Base-by-base conservation (phyloP, 2,113 vertebrate species). In the Megaptera novaeangliae region DNA sequence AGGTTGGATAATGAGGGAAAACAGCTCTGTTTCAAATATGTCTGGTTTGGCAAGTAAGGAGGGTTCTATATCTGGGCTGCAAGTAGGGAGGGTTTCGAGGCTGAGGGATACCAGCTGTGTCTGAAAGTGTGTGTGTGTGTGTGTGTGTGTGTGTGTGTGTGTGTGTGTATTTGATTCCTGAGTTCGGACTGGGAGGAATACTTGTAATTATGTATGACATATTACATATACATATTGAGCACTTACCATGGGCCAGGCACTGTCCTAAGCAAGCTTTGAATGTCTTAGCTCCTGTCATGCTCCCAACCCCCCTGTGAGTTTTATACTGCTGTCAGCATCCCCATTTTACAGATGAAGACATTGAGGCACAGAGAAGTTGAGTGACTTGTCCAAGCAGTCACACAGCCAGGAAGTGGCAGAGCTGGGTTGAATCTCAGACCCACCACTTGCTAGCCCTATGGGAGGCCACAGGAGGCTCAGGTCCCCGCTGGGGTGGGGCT, bases 21-120 rank as follows among this genome's bases (percentile, higher is more conserved):
- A 78, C 21, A 94, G 61, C 88, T 90, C 55, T 91, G 41, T 97
- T 96, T 95, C 93, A 96, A 64, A 92, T 75, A 88, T 77, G 63
- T 93, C 77, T 94, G 74, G 34, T 92, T 95, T 80, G 78, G 27
- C 17, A 52, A 95, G 36, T 57, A 95, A 61, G 59, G 44, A 88
- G 52, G 52, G 44, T 88, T 91, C 44, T 21, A 14, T 44, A n/a
- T 97, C 36, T 96, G 27, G 55, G 46, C 64, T 57, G 57, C 55
- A 88, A 91, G 52, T 78, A 52, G 36, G 81, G 52, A 93, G 72
- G 34, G 21, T 87, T 92, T 90, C 27, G 84, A 92, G 89, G 57
- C 69, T 96, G 63, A 82, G 29, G 15, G 49, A 75, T 90, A 87
- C 17, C 21, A 90, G 36, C 39, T 94, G 9, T 94, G 29, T 96